Base-by-base conservation (phyloP, 2,113 vertebrate genomes). In the Malurus melanocephalus region DNA sequence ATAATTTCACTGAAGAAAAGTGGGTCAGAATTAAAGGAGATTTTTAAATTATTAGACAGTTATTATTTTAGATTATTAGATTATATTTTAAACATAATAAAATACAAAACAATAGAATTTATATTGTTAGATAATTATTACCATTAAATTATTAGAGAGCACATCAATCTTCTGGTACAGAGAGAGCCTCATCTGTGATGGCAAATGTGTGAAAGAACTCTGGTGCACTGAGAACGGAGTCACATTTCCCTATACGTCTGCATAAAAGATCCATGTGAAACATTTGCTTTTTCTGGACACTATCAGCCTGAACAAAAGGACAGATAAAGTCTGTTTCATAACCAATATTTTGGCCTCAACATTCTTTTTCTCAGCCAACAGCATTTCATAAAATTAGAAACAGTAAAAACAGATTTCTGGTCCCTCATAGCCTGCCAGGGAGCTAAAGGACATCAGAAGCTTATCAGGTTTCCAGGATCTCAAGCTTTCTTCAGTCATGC, bases 231-330 rank as follows among this genome's bases (percentile, higher is more conserved):
- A 51, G 45, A 88, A 52, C 0, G 3, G 48, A 48, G 38, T 20
- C 19, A 2, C 3, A 0, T 68, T 80, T 46, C 61, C 40, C 43
- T 24, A 0, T 33, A 40, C 21, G 11, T 17, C 8, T 0, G 9
- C 45, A 51, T 2, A 24, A 43, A 71, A 61, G 26, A 83, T 28
- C 45, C 16, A 5, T 4, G 14, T 0, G 12, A 80, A 42, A 56
- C 7, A 10, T 28, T 45, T 49, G 27, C 10, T 83, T 91, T 64
- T 68, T 30, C 71, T 64, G 57, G 57, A 71, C 21, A 26, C 23
- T 42, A 52, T 21, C 22, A 84, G 45, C 42, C 35, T 68, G 62
- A 75, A 53, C 19, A 53, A 65, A 82, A 80, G 40, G 6, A 85
- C 48, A 80, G 33, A 51, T 35, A 43, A 92, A 23, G 7, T 3